Evolutionary conservation across 2,113 vertebrate genomes (phyloP).

Genomic region (Semnornis frantzii): DNA sequence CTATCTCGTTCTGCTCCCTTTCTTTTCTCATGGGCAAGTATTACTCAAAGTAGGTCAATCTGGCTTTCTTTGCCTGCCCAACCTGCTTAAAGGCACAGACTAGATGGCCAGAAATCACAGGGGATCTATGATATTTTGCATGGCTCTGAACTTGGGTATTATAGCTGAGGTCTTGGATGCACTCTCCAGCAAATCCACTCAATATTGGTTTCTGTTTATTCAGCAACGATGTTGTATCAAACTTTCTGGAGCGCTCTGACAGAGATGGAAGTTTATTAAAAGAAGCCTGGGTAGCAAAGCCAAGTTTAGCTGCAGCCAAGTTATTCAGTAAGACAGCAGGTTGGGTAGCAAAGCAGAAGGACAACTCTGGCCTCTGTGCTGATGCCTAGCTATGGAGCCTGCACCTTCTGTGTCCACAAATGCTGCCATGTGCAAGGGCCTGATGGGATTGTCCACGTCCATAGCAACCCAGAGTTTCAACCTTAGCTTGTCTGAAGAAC

Average conservation of each 20-base stretch:
- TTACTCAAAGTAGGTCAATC: background rate
- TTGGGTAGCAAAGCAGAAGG: conserved; percentile 7
- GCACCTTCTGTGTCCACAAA: background rate
- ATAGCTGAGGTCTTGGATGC: background rate
- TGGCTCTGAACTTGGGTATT: background rate
- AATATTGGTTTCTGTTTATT: conserved; percentile 22
- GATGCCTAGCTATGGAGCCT: background rate
- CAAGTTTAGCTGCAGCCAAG: conserved; percentile 30
- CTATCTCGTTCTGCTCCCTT: background rate
- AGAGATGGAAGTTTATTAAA: conserved; percentile 44
- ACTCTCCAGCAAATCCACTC: conserved; percentile 16
- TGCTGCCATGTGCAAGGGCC: background rate
- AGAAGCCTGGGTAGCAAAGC: background rate
- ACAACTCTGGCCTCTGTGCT: background rate
- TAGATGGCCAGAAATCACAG: background rate
- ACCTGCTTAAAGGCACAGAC: background rate
- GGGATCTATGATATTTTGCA: background rate
- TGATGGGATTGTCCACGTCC: background rate
- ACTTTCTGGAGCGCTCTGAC: background rate
- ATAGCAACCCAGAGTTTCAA: background rate
- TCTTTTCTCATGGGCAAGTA: background rate
- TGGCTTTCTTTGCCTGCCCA: background rate
- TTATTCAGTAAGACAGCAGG: background rate
- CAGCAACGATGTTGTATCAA: conserved; percentile 40
- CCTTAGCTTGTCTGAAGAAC: background rate